Percentiles rank a stretch among this genome's conserved stretches.
These are phyloP conservation scores for Conops quadrifasciatus DNA, from an alignment of 2,888 invertebrate species.

Conservation along the genomic window DNA sequence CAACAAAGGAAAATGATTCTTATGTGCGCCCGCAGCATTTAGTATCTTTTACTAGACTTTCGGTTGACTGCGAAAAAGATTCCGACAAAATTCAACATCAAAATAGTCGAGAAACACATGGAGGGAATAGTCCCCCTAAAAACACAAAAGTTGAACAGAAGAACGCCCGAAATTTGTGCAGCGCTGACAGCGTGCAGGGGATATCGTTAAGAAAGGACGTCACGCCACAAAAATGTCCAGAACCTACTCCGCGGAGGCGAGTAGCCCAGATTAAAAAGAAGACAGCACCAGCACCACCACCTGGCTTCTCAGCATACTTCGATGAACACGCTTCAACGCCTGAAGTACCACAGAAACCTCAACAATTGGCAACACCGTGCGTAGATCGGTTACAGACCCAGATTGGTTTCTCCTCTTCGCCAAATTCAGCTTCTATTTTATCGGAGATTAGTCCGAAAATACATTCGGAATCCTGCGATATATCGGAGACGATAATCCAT, in stretches of 20 bases:
- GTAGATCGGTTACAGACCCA: background rate
- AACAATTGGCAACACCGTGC: background rate
- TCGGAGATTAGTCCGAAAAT: background rate
- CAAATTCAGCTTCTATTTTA: background rate
- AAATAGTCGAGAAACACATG: conserved; percentile 11
- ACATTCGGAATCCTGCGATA: background rate
- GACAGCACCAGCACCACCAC: conserved; percentile 61
- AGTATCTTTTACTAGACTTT: conserved; percentile 16
- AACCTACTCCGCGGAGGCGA: conserved; percentile 61
- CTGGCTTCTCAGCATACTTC: conserved; percentile 40
- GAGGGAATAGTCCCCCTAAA: background rate
- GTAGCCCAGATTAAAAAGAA: conserved; percentile 56
- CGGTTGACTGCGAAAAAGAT: conserved; percentile 60
- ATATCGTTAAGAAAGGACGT: background rate
- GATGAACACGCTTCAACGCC: conserved; percentile 50
- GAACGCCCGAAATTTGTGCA: conserved; percentile 48
- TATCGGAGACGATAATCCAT: background rate
- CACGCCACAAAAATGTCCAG: conserved; percentile 50
- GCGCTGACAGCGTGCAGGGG: conserved; percentile 43
- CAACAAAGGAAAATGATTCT: conserved; percentile 54
- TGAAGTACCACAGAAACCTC: conserved; percentile 4
- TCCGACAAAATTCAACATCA: conserved; percentile 39
- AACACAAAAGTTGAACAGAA: conserved; percentile 49
- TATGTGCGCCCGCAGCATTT: conserved; percentile 59
- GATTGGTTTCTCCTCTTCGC: background rate